Conservation (phyloP, 2,888 invertebrate species). For the Cynaeus angustus region DNA sequence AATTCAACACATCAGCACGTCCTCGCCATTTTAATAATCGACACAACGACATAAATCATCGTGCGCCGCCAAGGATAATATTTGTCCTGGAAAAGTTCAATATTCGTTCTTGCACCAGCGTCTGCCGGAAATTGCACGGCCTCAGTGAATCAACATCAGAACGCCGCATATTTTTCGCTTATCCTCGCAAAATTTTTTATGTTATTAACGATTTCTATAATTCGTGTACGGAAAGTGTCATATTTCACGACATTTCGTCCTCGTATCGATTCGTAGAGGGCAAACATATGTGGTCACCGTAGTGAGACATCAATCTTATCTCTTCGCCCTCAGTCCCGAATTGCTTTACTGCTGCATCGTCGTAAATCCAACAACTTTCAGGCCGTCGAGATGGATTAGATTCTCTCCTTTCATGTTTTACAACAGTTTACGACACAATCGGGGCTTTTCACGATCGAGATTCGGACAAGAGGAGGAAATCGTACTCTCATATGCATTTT, state of each 20-base stretch:
- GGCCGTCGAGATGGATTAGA: constrained; percentile 67
- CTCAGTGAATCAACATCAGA: constrained; percentile 49
- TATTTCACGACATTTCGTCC: constrained; percentile 59
- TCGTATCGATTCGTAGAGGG: constrained; percentile 59
- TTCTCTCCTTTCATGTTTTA: constrained; percentile 66
- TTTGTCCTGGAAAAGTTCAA: constrained; percentile 52
- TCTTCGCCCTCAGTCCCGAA: constrained; percentile 58
- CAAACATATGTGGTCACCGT: constrained; percentile 66
- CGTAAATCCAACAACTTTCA: constrained; percentile 65
- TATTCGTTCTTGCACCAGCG: constrained; percentile 42
- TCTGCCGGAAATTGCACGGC: constrained; percentile 50
- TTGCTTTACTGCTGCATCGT: constrained; percentile 63
- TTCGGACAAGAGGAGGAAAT: constrained; percentile 1
- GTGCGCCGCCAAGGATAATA: constrained; percentile 50
- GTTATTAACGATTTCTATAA: not conserved
- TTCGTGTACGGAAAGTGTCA: constrained; percentile 42
- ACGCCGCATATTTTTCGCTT: constrained; percentile 39
- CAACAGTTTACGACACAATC: constrained; percentile 67
- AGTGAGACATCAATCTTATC: constrained; percentile 67
- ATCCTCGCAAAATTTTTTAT: not conserved
- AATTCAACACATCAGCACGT: constrained; percentile 26
- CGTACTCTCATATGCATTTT: constrained; percentile 16
- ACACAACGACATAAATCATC: constrained; percentile 49
- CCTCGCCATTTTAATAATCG: constrained; percentile 26
- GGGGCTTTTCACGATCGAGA: constrained; percentile 55